Conservation (phyloP, 2,888 invertebrate genomes). For the Drosophila nigricruria region DNA sequence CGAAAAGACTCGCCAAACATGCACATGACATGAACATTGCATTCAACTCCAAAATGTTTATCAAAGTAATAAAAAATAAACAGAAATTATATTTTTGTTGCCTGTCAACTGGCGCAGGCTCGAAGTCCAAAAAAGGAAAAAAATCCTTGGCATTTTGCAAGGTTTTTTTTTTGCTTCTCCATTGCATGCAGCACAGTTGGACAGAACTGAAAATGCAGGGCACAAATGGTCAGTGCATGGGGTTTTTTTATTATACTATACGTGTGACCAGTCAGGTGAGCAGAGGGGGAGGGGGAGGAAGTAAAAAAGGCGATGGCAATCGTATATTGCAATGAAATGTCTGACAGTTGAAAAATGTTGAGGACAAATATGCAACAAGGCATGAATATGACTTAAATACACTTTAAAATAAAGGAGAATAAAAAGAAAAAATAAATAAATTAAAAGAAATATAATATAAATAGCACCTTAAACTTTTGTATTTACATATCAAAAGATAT, state of each 20-base stretch:
- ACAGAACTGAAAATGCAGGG: neutral
- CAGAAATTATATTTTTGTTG: constrained; percentile 3
- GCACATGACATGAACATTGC: constrained; percentile 4
- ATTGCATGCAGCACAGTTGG: neutral
- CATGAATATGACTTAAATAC: neutral
- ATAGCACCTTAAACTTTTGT: too few relatives aligned
- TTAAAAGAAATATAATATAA: neutral
- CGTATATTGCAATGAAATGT: neutral
- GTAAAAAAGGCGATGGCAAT: neutral
- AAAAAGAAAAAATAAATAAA: neutral
- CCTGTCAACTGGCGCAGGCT: constrained; percentile 13
- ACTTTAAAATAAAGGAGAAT: neutral
- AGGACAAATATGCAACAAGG: neutral
- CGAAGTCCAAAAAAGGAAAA: neutral
- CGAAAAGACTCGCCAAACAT: neutral
- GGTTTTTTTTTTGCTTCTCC: neutral
- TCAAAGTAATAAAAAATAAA: constrained; percentile 2
- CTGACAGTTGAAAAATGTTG: constrained; percentile 6
- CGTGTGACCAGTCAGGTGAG: constrained; percentile 11
- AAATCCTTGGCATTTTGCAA: constrained; percentile 45
- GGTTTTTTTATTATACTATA: constrained; percentile 22
- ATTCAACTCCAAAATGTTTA: neutral
- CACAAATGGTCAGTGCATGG: constrained; percentile 11
- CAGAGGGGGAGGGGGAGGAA: neutral
- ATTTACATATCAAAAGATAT: too few relatives aligned